Evolutionary conservation across 2,888 invertebrate species (phyloP), one percentile per base, ranked within the genome.

Genomic region (Stegophylla sp.): DNA sequence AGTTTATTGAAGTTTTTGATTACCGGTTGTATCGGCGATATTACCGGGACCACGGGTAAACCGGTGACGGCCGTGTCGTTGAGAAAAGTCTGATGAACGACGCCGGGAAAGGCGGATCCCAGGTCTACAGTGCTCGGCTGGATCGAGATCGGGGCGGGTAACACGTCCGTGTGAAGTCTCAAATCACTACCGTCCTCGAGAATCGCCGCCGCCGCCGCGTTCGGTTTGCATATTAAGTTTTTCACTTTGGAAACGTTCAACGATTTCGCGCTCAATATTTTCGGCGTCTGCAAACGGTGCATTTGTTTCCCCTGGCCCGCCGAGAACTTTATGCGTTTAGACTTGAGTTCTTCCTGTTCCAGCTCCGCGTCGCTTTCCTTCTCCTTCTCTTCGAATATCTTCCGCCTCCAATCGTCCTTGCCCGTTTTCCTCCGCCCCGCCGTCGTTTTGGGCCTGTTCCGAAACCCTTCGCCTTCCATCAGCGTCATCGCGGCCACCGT

Each of bases 351-450:
- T 69, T 79, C 79, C 3, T 81, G 48, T 67, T 83, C 84, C 76
- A 83, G 76, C 59, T 82, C 84, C 41, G 82, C 82, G 10, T 83
- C 82, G 4, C 83, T 83, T 41, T 82, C 83, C 26, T 82, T 82
- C 74, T 84, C 84, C 86, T 93, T 93, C 75, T 91, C 92, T 87
- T 93, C 93, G 86, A 93, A 93, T 84, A 93, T 91, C 87, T 91
- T 90, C 90, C 86, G 90, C 89, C 73, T 90, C 89, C 71, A 92
- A 85, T 69, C 91, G 90, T 84, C 91, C 89, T n/a, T 90, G 89
- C 79, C 90, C 88, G 85, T 91, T 91, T 69, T 83, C 81, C 77
- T 83, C 83, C n/a, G n/a, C n/a, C n/a, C n/a, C n/a, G n/a, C n/a
- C n/a, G n/a, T n/a, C n/a, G 73, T 83, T 83, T 43, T 71, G 72